These are phyloP conservation scores for Laothoe populi DNA, from an alignment of 2,888 invertebrate species.

Conservation along the genomic window DNA sequence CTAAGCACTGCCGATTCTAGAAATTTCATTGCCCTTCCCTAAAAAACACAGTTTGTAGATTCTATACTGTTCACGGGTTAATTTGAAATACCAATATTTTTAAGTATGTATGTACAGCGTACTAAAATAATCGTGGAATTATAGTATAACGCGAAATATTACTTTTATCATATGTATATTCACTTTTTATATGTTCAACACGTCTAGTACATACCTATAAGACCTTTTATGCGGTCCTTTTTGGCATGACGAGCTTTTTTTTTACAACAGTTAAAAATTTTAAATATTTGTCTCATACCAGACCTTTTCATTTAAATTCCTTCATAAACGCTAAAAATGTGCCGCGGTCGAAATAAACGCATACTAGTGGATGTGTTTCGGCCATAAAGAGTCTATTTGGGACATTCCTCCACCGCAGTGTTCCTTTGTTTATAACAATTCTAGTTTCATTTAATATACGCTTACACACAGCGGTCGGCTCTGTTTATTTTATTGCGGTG, in stretches of 20 bases:
- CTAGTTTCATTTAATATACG: slow-evolving; percentile 48
- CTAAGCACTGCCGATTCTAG: too few species aligned
- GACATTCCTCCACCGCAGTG: not conserved
- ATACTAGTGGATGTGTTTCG: slow-evolving; percentile 5
- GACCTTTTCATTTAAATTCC: slow-evolving; percentile 15
- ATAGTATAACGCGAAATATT: too few species aligned
- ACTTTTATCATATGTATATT: too few species aligned
- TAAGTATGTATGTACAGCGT: too few species aligned
- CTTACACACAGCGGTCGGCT: slow-evolving; percentile 42
- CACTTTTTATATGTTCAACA: too few species aligned
- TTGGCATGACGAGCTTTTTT: not conserved
- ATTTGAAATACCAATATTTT: too few species aligned
- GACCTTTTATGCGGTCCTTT: slow-evolving; percentile 1
- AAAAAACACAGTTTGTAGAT: too few species aligned
- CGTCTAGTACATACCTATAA: too few species aligned
- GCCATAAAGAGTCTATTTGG: not conserved
- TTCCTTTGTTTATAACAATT: slow-evolving; percentile 42
- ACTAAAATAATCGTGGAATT: too few species aligned
- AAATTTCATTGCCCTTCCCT: too few species aligned
- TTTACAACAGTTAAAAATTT: not conserved
- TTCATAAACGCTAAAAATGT: not conserved
- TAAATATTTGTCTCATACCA: not conserved
- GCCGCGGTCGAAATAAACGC: not conserved
- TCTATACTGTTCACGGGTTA: too few species aligned
- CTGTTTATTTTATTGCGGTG: slow-evolving; percentile 63